A percentile compares a stretch with the other conserved stretches of the same genome.
phyloP scores from a whole-genome alignment of 1,140 invertebrate genomes.

The Zaprionus africanus region DNA sequence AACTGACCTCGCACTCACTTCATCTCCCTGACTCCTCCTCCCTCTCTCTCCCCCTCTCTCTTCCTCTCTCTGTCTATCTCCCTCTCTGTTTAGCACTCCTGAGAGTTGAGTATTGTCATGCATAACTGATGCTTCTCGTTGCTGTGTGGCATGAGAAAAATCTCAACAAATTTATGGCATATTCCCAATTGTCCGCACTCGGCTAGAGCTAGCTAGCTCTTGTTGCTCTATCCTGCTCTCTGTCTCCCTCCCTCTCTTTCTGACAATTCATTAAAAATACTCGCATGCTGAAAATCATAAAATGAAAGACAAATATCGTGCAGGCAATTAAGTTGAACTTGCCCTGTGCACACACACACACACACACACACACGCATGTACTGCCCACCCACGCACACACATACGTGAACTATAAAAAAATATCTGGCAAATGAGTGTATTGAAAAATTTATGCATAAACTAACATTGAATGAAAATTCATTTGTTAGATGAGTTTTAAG shows the following conservation, averaged over 20 bases:
- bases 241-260: background rate
- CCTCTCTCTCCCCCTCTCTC: too few relatives aligned
- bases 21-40: too few relatives aligned
- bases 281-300: constrained; percentile 47
- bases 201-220: background rate
- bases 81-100: background rate
- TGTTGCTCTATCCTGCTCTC: background rate
- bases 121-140: constrained; percentile 7
- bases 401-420: constrained; percentile 17
- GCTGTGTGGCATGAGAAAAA: constrained; percentile 36
- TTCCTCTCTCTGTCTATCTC: too few relatives aligned
- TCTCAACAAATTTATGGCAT: constrained; percentile 62
- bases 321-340: constrained; percentile 59
- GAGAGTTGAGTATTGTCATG: constrained; percentile 14
- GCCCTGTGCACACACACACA: constrained; percentile 16
- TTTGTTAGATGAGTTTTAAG: constrained; percentile 26
- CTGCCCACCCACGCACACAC: constrained; percentile 5
- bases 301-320: constrained; percentile 61
- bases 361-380: constrained; percentile 12
- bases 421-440: constrained; percentile 27
- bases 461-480: constrained; percentile 29
- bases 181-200: constrained; percentile 55
- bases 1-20: background rate
- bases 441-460: constrained; percentile 56
- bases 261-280: constrained; percentile 53